A percentile compares a stretch with the other conserved stretches of the same genome.
phyloP scores from a whole-genome alignment of 2,113 vertebrate species.

The Entelurus aequoreus region DNA sequence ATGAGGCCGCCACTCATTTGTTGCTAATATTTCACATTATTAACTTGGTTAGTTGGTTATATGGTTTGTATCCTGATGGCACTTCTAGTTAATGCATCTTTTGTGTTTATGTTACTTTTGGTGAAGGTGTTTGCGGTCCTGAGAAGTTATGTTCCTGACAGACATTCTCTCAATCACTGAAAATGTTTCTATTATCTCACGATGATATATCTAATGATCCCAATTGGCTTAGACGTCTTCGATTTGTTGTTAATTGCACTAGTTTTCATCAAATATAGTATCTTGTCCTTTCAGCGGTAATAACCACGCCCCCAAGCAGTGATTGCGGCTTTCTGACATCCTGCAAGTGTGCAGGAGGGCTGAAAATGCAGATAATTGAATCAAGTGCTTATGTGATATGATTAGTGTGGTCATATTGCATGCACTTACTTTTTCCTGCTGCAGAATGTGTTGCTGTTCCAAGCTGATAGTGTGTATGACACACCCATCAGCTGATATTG shows the following conservation, averaged over 20 bases:
- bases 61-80: too few species aligned
- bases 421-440: not conserved
- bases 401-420: slow-evolving; percentile 3
- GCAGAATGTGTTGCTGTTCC: not conserved
- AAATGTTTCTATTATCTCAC: too few species aligned
- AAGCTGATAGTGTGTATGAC: not conserved
- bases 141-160: too few species aligned
- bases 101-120: too few species aligned
- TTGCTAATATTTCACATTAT: too few species aligned
- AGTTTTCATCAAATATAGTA: too few species aligned
- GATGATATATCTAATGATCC: too few species aligned
- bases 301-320: slow-evolving; percentile 4
- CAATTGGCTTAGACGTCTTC: too few species aligned
- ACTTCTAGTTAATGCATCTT: too few species aligned
- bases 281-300: not conserved
- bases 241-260: not conserved
- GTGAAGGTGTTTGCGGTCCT: too few species aligned
- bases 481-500: not conserved
- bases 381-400: not conserved
- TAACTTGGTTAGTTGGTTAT: too few species aligned
- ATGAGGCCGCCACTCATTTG: slow-evolving; percentile 37
- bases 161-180: too few species aligned
- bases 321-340: slow-evolving; percentile 2
- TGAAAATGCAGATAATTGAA: not conserved
- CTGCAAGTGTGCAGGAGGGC: slow-evolving; percentile 5